These are phyloP conservation scores for Tarsius wallacei DNA, from an alignment of 2,797 vertebrate genomes.

Conservation along the genomic window DNA sequence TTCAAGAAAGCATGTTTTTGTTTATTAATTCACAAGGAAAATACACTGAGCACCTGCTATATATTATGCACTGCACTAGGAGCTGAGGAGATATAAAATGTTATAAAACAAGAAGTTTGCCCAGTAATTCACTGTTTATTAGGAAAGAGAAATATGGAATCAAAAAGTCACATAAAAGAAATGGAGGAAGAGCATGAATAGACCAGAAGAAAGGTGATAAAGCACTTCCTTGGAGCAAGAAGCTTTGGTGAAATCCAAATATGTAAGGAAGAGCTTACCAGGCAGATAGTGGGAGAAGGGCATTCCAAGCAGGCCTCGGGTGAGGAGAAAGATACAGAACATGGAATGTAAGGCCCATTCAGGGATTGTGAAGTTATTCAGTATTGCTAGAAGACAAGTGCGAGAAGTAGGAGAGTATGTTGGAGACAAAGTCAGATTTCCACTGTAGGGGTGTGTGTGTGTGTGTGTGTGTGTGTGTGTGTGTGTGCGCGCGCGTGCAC, in stretches of 20 bases:
- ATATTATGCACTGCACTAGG: not conserved
- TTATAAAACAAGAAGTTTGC: not conserved
- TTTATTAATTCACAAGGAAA: constrained; percentile 13
- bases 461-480: not conserved
- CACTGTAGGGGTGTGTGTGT: not conserved
- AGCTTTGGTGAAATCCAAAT: not conserved
- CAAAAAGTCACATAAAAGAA: not conserved
- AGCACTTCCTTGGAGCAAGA: not conserved
- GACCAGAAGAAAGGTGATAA: not conserved
- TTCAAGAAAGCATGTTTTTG: not conserved
- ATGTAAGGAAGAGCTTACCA: not conserved
- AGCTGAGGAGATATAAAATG: not conserved
- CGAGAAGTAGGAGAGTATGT: not conserved
- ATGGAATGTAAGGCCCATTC: not conserved
- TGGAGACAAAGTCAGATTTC: not conserved
- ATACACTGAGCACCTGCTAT: not conserved
- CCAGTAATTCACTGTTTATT: not conserved
- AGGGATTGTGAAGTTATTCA: not conserved
- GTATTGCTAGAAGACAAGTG: not conserved
- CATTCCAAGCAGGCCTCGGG: not conserved
- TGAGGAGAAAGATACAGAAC: not conserved
- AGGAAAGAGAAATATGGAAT: not conserved
- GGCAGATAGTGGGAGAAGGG: not conserved
- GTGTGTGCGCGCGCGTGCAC: rapidly evolving
- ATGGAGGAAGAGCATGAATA: not conserved